These are phyloP conservation scores for Conchocele bisecta DNA, from an alignment of 2,888 invertebrate species.

Conservation along the genomic window DNA sequence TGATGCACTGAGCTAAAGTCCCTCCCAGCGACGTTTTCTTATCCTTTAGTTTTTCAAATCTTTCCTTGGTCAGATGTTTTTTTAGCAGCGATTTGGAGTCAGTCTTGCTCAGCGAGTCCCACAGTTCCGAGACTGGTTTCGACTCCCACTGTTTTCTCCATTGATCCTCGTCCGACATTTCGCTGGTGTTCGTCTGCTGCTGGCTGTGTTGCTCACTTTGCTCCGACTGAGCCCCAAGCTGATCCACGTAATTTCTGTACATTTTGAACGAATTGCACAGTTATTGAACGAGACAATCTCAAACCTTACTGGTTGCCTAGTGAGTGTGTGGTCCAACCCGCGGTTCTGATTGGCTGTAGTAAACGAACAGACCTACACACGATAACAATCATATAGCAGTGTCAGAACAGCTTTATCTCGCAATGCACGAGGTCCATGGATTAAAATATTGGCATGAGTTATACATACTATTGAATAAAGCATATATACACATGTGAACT, in stretches of 20 bases:
- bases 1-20: constrained; percentile 74
- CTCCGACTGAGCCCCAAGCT: constrained; percentile 44
- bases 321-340: too few relatives aligned
- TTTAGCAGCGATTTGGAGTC: constrained; percentile 86
- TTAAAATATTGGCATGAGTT: too few relatives aligned
- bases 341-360: too few relatives aligned
- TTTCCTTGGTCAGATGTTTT: constrained; percentile 78
- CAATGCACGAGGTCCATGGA: too few relatives aligned
- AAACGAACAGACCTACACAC: too few relatives aligned
- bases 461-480: too few relatives aligned
- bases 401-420: too few relatives aligned
- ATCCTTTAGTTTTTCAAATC: constrained; percentile 67
- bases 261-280: constrained; percentile 48
- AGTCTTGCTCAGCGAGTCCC: constrained; percentile 56
- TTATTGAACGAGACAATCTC: constrained; percentile 39
- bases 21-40: constrained; percentile 71
- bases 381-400: too few relatives aligned
- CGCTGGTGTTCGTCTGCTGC: constrained; percentile 18
- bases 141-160: constrained; percentile 49
- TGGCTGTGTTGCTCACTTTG: constrained; percentile 25
- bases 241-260: constrained; percentile 57
- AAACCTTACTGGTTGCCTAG: constrained; percentile 55
- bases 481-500: too few relatives aligned
- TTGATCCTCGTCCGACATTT: constrained; percentile 35
- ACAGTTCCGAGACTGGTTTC: constrained; percentile 55